These are phyloP conservation scores for Cuniculus paca DNA, from an alignment of 2,797 vertebrate genomes.

Conservation along the genomic window DNA sequence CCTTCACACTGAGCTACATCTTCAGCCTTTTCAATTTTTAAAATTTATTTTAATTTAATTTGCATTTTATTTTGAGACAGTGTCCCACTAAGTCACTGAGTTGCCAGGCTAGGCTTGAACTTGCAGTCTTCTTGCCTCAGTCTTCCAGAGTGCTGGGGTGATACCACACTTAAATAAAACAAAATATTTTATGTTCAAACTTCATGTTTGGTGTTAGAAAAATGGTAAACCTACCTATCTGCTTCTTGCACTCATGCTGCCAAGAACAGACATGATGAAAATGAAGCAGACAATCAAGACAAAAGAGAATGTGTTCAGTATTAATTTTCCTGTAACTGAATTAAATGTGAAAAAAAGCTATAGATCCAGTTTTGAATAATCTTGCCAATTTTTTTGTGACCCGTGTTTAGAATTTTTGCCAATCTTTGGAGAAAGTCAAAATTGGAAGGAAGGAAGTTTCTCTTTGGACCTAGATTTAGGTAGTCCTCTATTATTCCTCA, in stretches of 20 bases:
- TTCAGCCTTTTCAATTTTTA: background rate
- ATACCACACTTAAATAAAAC: background rate
- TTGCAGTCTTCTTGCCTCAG: background rate
- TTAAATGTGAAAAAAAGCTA: background rate
- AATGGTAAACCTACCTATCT: background rate
- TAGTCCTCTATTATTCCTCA: background rate
- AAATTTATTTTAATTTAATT: background rate
- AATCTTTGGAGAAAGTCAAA: background rate
- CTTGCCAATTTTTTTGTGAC: background rate
- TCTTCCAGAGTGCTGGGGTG: background rate
- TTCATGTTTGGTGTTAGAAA: background rate
- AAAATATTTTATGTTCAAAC: background rate
- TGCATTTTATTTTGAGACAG: background rate
- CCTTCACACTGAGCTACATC: background rate
- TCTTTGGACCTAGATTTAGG: background rate
- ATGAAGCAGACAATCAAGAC: background rate
- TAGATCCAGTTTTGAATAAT: background rate
- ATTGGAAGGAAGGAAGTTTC: background rate
- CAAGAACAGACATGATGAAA: background rate
- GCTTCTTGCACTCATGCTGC: background rate
- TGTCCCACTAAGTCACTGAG: background rate
- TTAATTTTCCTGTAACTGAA: background rate
- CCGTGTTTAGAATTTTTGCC: background rate
- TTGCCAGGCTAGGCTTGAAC: background rate
- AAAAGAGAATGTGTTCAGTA: background rate